A percentile compares a stretch with the other conserved stretches of the same genome.
Conservation (phyloP, 37 sponge, comb jelly and placozoan species). For the Axinella damicornis region DNA sequence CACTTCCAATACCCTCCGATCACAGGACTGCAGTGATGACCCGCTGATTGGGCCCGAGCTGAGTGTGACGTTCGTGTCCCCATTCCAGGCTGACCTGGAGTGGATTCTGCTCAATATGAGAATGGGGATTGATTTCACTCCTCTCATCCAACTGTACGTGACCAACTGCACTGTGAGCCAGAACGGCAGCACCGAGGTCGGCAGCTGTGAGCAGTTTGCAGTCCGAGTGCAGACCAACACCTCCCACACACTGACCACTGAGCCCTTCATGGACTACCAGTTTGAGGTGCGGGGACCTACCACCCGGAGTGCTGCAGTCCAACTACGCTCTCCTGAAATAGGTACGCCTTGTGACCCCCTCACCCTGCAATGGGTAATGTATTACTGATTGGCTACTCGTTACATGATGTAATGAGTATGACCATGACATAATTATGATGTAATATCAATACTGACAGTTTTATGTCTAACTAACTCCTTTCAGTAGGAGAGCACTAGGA, state of each 20-base stretch:
- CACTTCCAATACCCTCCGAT: conserved; percentile 34
- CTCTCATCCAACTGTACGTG: not conserved
- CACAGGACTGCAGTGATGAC: conserved; percentile 52
- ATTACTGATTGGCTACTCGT: too few relatives aligned
- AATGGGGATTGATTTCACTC: conserved; percentile 29
- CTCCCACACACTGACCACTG: not conserved
- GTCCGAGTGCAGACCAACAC: not conserved
- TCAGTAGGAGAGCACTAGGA: too few relatives aligned
- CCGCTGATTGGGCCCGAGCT: conserved; percentile 24
- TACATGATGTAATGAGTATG: not conserved
- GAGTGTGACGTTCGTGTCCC: conserved; percentile 15
- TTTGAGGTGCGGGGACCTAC: conserved; percentile 19
- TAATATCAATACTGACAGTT: too few relatives aligned
- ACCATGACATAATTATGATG: not conserved
- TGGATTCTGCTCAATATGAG: conserved; percentile 57
- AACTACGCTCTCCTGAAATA: conserved; percentile 38
- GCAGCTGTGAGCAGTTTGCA: not conserved
- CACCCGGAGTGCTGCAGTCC: not conserved
- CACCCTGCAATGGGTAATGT: not conserved
- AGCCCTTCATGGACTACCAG: conserved; percentile 38
- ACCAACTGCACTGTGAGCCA: conserved; percentile 30
- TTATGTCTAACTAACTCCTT: too few relatives aligned
- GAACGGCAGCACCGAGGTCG: not conserved
- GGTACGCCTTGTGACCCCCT: not conserved
- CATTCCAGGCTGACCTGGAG: conserved; percentile 35